phyloP scores from a whole-genome alignment of 2,888 invertebrate genomes.

The Hofmannophila pseudospretella region DNA sequence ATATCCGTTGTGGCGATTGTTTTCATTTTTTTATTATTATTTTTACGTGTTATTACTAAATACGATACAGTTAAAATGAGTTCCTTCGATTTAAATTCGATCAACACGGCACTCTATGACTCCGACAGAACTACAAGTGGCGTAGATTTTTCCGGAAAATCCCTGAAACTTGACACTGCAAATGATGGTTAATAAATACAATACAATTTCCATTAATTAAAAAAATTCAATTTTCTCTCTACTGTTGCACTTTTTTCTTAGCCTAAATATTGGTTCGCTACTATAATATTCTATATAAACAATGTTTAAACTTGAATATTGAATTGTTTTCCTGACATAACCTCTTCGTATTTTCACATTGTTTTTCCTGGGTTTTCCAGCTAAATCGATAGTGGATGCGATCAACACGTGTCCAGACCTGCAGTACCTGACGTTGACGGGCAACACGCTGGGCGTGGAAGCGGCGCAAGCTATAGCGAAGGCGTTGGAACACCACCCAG shows the following conservation, averaged over 20 bases:
- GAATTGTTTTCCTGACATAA: too few relatives aligned
- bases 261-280: too few relatives aligned
- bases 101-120: constrained; percentile 64
- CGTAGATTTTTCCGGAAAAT: constrained; percentile 89
- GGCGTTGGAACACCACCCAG: constrained; percentile 86
- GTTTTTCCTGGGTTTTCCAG: too few relatives aligned
- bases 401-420: constrained; percentile 84
- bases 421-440: constrained; percentile 87
- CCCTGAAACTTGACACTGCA: constrained; percentile 86
- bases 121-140: constrained; percentile 73
- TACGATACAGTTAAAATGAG: constrained; percentile 50
- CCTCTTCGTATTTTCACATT: constrained; percentile 15
- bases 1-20: constrained; percentile 42
- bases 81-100: constrained; percentile 75
- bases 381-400: constrained; percentile 84
- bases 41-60: neutral
- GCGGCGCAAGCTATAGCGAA: constrained; percentile 92
- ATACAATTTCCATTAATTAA: too few relatives aligned
- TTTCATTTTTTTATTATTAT: constrained; percentile 11
- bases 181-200: constrained; percentile 83
- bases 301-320: too few relatives aligned
- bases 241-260: too few relatives aligned
- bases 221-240: too few relatives aligned
- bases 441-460: constrained; percentile 94
- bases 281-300: too few relatives aligned